Evolutionary conservation across 2,113 vertebrate species (phyloP).

Genomic region (Chaenocephalus aceratus): DNA sequence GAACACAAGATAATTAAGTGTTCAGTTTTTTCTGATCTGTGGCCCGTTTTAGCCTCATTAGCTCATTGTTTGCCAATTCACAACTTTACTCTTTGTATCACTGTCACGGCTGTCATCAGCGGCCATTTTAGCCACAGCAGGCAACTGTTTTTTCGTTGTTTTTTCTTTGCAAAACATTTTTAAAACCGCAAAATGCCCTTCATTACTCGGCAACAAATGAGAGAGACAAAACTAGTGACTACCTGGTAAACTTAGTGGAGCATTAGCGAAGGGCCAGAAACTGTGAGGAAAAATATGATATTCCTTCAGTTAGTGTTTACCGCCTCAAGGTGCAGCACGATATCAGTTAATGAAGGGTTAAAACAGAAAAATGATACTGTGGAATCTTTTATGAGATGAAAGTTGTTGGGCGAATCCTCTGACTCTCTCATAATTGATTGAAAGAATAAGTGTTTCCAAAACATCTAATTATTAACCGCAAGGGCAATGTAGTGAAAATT

Average conservation of each 20-base stretch:
- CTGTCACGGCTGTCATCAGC: neutral
- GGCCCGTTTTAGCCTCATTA: neutral
- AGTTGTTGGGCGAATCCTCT: neutral
- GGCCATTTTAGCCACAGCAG: neutral
- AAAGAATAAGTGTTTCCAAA: constrained; percentile 13
- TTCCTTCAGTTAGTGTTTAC: neutral
- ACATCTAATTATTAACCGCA: constrained; percentile 16
- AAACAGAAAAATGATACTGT: neutral
- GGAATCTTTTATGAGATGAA: neutral
- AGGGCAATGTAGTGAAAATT: constrained; percentile 10
- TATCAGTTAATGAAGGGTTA: neutral
- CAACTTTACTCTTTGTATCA: neutral
- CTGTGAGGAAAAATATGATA: neutral
- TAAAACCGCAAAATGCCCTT: neutral
- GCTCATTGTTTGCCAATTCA: neutral
- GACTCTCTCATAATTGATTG: neutral
- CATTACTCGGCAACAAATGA: neutral
- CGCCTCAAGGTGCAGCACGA: neutral
- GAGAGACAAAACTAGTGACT: neutral
- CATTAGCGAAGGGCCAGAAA: neutral
- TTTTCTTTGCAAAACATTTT: neutral
- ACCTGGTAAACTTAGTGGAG: neutral
- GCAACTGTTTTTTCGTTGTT: neutral
- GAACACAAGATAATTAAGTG: too few relatives aligned
- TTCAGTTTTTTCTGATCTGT: too few relatives aligned